phyloP scores from a whole-genome alignment of 2,797 vertebrate species.

The Loriculus beryllinus region DNA sequence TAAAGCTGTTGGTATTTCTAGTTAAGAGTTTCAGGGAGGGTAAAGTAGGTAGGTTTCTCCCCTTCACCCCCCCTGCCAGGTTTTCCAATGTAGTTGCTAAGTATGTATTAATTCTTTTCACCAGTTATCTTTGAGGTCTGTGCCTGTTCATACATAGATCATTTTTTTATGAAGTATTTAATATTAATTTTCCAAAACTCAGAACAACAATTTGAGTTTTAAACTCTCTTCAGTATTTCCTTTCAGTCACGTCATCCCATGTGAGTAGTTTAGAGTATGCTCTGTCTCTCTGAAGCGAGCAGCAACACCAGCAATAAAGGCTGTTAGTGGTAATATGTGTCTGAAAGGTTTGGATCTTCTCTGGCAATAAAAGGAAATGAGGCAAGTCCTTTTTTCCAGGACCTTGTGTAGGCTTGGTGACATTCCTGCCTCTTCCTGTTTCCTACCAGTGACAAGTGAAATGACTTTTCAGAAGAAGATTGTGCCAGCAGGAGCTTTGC shows the following conservation, averaged over 20 bases:
- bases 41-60: neutral
- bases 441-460: neutral
- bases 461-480: neutral
- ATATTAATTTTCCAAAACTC: neutral
- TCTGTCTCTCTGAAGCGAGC: neutral
- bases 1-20: neutral
- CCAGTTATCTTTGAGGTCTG: neutral
- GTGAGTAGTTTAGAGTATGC: neutral
- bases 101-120: neutral
- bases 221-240: neutral
- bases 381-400: neutral
- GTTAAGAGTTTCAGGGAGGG: neutral
- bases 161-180: neutral
- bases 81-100: neutral
- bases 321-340: neutral
- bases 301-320: neutral
- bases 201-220: neutral
- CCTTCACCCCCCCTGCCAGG: neutral
- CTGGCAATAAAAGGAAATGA: neutral
- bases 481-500: neutral
- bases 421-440: neutral
- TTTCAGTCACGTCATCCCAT: neutral
- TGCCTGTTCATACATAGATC: neutral
- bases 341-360: neutral
- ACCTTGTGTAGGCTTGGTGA: neutral